phyloP scores from a whole-genome alignment of 2,888 invertebrate species.

The Xiphydria camelus region DNA sequence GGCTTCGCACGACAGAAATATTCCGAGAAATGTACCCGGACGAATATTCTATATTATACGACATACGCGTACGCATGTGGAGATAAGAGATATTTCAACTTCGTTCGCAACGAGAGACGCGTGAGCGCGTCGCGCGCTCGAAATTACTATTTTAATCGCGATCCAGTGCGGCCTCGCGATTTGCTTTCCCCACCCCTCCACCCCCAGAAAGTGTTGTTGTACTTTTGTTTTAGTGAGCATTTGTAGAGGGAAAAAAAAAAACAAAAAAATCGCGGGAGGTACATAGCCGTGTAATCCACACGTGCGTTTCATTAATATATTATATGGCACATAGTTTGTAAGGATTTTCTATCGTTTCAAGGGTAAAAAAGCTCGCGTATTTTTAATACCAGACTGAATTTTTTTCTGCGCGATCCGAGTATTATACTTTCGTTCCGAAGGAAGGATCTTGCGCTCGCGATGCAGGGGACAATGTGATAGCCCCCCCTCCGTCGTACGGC shows the following conservation, averaged over 20 bases:
- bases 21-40: background rate
- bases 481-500: too few species aligned
- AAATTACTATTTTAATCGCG: too few species aligned
- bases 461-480: too few species aligned
- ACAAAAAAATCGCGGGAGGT: constrained; percentile 17
- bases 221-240: constrained; percentile 21
- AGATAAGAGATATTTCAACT: background rate
- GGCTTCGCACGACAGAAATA: background rate
- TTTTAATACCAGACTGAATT: constrained; percentile 33
- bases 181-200: too few species aligned
- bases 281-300: constrained; percentile 24
- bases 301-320: constrained; percentile 31
- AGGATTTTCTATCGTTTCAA: constrained; percentile 25
- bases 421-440: constrained; percentile 21
- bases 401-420: constrained; percentile 28
- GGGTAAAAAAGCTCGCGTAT: constrained; percentile 12
- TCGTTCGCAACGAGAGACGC: background rate
- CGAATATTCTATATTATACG: too few species aligned
- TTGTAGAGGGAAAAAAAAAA: constrained; percentile 16
- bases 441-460: too few species aligned
- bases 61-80: too few species aligned
- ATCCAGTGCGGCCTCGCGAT: too few species aligned
- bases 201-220: constrained; percentile 14
- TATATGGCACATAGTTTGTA: constrained; percentile 19
- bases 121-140: too few species aligned